Conservation (phyloP, 2,113 vertebrate species). For the Myrmophylax atrothorax region DNA sequence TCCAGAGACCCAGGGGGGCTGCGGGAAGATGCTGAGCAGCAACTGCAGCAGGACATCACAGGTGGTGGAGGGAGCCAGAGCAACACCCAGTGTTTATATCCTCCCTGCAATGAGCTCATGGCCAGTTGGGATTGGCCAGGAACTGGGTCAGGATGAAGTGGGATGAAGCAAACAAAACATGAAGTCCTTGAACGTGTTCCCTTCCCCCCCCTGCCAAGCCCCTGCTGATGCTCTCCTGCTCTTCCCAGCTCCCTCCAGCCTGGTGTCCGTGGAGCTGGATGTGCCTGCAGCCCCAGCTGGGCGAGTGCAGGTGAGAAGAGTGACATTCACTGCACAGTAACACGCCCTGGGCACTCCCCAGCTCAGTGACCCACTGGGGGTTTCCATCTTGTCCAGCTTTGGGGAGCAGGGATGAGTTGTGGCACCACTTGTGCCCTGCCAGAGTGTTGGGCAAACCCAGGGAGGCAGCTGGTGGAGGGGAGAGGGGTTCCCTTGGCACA, state of each 20-base stretch:
- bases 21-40: neutral
- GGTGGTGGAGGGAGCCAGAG: neutral
- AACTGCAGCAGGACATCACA: neutral
- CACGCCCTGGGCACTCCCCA: rapidly evolving
- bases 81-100: neutral
- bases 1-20: neutral
- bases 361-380: rapidly evolving
- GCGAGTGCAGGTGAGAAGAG: neutral
- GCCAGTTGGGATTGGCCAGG: neutral
- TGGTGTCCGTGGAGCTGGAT: neutral
- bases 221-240: rapidly evolving
- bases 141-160: neutral
- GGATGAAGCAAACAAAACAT: neutral
- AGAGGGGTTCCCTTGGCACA: neutral
- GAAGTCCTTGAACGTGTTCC: neutral
- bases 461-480: neutral
- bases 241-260: neutral
- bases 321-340: no score
- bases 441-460: neutral
- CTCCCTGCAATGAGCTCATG: neutral
- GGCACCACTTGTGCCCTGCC: no score
- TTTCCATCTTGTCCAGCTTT: neutral
- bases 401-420: neutral
- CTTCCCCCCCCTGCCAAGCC: rapidly evolving
- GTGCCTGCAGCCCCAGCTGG: neutral